These are phyloP conservation scores for Drosophila nr. perissopoda DNA, from an alignment of 2,888 invertebrate genomes.

Conservation along the genomic window DNA sequence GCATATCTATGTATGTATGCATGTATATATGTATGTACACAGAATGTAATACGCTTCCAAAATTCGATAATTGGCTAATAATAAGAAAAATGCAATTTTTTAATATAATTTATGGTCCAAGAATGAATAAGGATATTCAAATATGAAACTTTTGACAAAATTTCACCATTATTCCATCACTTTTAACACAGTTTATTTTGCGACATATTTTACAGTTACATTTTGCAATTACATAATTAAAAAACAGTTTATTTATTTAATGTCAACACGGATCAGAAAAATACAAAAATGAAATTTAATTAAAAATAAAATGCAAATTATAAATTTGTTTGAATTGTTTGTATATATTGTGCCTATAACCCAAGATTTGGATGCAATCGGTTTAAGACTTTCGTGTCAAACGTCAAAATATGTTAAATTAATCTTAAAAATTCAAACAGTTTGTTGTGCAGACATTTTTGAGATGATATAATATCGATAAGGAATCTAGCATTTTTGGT, in stretches of 20 bases:
- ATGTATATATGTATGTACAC: conserved; percentile 3
- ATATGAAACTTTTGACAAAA: not conserved
- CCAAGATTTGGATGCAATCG: not conserved
- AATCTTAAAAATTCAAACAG: not conserved
- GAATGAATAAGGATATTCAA: not conserved
- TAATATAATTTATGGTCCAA: not conserved
- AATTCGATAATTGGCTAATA: not conserved
- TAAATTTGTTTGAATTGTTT: not conserved
- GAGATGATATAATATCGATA: not conserved
- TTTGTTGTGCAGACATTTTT: not conserved
- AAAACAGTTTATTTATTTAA: not conserved
- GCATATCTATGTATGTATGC: conserved; percentile 14
- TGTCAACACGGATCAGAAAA: not conserved
- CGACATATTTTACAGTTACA: not conserved
- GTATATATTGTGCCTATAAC: not conserved
- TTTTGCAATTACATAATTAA: not conserved
- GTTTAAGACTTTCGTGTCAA: not conserved
- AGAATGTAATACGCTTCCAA: not conserved
- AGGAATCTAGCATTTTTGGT: not conserved
- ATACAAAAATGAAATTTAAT: not conserved
- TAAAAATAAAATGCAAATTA: too few species aligned
- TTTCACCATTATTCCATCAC: not conserved
- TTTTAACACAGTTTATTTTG: not conserved
- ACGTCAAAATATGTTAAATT: not conserved
- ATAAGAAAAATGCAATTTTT: not conserved